phyloP scores from a whole-genome alignment of 23 tunicate species.

The Trididemnum clinides region DNA sequence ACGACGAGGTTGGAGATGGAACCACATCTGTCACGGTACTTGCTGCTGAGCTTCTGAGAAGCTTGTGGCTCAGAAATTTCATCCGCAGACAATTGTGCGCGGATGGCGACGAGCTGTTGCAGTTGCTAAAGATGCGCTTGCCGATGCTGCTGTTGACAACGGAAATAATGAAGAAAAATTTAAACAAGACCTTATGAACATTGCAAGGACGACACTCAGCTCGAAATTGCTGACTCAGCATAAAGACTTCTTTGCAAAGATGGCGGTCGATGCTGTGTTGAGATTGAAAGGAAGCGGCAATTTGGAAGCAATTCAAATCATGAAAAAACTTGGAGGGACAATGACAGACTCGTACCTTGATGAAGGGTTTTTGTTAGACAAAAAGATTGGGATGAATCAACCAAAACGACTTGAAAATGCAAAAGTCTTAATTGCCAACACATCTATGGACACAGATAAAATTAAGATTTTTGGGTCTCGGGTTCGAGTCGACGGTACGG shows the following conservation, averaged over 20 bases:
- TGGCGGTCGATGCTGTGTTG: slow-evolving; percentile 95
- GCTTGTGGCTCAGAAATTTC: slow-evolving; percentile 88
- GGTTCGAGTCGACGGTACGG: slow-evolving; percentile 91
- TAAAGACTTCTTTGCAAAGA: slow-evolving; percentile 98
- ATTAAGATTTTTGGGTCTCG: slow-evolving; percentile 98
- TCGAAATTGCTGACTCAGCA: slow-evolving; percentile 99
- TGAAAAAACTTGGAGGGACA: slow-evolving; percentile 96
- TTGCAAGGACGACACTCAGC: slow-evolving; percentile 95
- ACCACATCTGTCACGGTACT: slow-evolving; percentile 99
- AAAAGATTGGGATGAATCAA: slow-evolving; percentile 96
- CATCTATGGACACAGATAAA: slow-evolving; percentile 99
- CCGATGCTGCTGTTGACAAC: slow-evolving; percentile 81
- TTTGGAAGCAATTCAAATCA: slow-evolving; percentile 96
- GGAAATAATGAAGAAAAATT: slow-evolving; percentile 88
- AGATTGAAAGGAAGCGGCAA: slow-evolving; percentile 93
- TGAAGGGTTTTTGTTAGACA: slow-evolving; percentile 98
- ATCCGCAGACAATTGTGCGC: slow-evolving; percentile 96
- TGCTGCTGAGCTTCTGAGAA: slow-evolving; percentile 94
- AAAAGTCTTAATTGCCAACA: slow-evolving; percentile 89
- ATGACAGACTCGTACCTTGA: slow-evolving; percentile 90
- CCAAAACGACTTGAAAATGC: slow-evolving; percentile 98
- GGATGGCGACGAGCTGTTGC: slow-evolving; percentile 90
- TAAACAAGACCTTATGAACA: slow-evolving; percentile 87
- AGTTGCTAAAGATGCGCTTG: slow-evolving; percentile 76
- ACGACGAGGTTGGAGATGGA: slow-evolving; percentile 99